Evolutionary conservation across 2,113 vertebrate species (phyloP).

Genomic region (Lutjanus erythropterus): DNA sequence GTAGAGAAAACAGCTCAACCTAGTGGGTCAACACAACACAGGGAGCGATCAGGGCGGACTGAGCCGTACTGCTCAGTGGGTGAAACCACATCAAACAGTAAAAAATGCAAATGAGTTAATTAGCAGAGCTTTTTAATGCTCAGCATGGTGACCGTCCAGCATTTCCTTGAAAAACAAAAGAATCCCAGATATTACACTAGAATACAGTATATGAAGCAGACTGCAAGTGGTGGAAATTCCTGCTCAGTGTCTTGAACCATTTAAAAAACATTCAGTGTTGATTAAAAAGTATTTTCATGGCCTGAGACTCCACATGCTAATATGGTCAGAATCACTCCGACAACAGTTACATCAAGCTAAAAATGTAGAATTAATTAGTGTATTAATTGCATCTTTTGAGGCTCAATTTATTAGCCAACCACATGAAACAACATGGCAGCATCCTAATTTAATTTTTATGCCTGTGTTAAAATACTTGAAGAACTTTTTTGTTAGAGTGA

Average conservation of each 20-base stretch:
- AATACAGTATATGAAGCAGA: neutral
- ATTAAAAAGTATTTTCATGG: conserved; percentile 26
- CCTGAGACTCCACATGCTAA: conserved; percentile 12
- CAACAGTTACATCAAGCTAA: conserved; percentile 42
- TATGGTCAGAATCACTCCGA: conserved; percentile 32
- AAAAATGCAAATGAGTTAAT: neutral
- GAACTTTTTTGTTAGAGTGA: neutral
- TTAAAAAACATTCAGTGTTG: conserved; percentile 47
- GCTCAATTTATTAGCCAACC: conserved; percentile 3
- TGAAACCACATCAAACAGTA: neutral
- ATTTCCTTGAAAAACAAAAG: neutral
- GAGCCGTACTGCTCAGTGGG: neutral
- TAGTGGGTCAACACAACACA: conserved; percentile 56
- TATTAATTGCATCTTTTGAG: conserved; percentile 11
- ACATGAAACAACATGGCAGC: conserved; percentile 3
- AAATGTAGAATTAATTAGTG: conserved; percentile 20
- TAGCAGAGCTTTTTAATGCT: neutral
- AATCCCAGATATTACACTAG: neutral
- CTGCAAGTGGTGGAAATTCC: neutral
- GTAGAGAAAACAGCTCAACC: conserved; percentile 61
- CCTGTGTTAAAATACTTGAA: neutral
- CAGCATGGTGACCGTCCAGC: neutral
- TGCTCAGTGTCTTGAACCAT: conserved; percentile 28
- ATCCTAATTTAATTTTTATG: neutral
- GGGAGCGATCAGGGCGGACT: neutral